Conservation (phyloP, 2,113 vertebrate species). For the Salvelinus alpinus region DNA sequence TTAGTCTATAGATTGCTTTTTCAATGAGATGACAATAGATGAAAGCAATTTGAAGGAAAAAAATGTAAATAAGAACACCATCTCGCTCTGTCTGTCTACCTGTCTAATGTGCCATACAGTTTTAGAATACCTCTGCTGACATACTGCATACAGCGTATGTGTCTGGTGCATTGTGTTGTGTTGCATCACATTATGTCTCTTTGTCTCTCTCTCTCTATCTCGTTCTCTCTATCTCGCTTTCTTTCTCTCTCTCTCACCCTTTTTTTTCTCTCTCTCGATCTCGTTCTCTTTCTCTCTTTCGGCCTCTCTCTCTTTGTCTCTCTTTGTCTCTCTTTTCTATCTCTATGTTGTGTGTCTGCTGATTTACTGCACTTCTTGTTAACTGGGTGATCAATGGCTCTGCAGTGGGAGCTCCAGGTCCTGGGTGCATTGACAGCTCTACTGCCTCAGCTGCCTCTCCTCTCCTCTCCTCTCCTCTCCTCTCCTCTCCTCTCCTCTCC, state of each 20-base stretch:
- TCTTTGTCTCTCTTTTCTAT: too few relatives aligned
- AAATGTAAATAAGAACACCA: conserved; percentile 1
- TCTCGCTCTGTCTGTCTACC: conserved; percentile 19
- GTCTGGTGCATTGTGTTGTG: conserved; percentile 20
- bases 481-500: not conserved
- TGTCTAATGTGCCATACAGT: not conserved
- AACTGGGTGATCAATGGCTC: conserved; percentile 43
- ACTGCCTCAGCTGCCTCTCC: not conserved
- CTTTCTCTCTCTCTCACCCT: too few relatives aligned
- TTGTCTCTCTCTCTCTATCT: not conserved
- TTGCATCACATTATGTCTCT: too few relatives aligned
- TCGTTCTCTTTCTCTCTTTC: too few relatives aligned
- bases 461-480: not conserved
- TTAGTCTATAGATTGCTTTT: too few relatives aligned
- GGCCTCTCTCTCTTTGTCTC: conserved; percentile 1
- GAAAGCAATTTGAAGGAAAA: too few relatives aligned
- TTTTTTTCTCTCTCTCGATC: too few relatives aligned
- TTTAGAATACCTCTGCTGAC: conserved; percentile 12
- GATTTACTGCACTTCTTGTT: conserved; percentile 45
- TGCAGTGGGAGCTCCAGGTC: conserved; percentile 23
- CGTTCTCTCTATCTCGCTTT: not conserved
- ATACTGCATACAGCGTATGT: not conserved
- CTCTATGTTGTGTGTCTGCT: conserved; percentile 7
- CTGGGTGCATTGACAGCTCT: not conserved
- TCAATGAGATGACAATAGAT: too few relatives aligned